Conservation (phyloP, 2,113 vertebrate genomes). For the Poecile atricapillus region DNA sequence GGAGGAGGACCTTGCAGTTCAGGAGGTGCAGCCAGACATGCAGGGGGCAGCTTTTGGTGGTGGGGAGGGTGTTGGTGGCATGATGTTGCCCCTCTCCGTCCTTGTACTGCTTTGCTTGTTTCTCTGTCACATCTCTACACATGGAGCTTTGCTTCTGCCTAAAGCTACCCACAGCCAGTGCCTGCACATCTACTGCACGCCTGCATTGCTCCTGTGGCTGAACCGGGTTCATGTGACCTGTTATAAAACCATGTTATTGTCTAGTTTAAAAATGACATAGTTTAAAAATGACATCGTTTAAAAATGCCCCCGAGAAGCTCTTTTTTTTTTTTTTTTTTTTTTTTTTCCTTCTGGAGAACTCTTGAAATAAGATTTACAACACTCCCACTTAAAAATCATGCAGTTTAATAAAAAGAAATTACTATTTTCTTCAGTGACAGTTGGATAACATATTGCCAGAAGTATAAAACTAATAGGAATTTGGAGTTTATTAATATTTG, state of each 20-base stretch:
- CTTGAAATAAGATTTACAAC: constrained; percentile 5
- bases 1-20: background rate
- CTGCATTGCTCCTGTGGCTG: background rate
- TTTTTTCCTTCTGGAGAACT: background rate
- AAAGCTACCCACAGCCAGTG: background rate
- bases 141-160: background rate
- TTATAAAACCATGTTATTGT: constrained; percentile 35
- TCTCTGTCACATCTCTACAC: background rate
- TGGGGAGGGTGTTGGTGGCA: background rate
- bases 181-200: background rate
- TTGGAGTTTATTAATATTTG: constrained; percentile 16
- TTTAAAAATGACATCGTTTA: background rate
- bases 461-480: background rate
- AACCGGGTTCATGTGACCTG: background rate
- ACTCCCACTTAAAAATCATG: background rate
- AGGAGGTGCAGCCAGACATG: background rate
- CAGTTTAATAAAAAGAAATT: constrained; percentile 11
- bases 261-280: background rate
- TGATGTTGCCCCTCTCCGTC: background rate
- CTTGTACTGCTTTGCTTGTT: background rate
- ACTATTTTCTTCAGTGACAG: background rate
- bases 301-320: constrained; percentile 5
- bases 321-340: too few species aligned
- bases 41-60: background rate
- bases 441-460: constrained; percentile 2